Conservation (phyloP, 2,113 vertebrate genomes). For the Dicrurus megarhynchus region DNA sequence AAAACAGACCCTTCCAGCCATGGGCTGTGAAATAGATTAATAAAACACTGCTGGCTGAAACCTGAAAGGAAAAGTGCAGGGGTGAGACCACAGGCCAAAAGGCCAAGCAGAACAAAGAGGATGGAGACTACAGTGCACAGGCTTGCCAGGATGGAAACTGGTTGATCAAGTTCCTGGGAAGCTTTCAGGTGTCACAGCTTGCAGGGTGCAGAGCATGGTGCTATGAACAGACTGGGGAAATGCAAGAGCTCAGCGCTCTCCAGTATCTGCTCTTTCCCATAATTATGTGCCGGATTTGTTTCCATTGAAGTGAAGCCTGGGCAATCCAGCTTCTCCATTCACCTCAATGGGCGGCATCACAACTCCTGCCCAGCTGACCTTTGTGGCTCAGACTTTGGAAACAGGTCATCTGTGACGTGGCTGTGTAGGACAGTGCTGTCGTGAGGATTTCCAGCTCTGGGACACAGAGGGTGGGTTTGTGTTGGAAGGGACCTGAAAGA, state of each 20-base stretch:
- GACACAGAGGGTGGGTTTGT: neutral
- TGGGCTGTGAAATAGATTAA: conserved; percentile 28
- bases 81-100: neutral
- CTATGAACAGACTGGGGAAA: neutral
- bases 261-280: neutral
- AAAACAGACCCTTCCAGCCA: conserved; percentile 41
- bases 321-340: neutral
- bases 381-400: rapidly evolving
- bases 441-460: neutral
- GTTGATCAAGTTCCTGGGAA: neutral
- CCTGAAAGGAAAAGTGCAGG: neutral
- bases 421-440: neutral
- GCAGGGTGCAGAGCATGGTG: neutral
- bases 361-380: neutral
- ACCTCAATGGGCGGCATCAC: rapidly evolving
- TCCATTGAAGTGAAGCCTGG: neutral
- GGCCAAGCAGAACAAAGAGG: neutral
- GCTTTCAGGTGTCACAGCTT: neutral
- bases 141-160: neutral
- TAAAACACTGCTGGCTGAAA: conserved; percentile 18
- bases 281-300: neutral
- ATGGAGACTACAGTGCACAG: neutral
- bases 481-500: neutral
- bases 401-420: neutral
- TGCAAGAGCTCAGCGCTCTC: neutral